These are phyloP conservation scores for Gallinago solitaria DNA, from an alignment of 2,797 vertebrate species.

Conservation along the genomic window DNA sequence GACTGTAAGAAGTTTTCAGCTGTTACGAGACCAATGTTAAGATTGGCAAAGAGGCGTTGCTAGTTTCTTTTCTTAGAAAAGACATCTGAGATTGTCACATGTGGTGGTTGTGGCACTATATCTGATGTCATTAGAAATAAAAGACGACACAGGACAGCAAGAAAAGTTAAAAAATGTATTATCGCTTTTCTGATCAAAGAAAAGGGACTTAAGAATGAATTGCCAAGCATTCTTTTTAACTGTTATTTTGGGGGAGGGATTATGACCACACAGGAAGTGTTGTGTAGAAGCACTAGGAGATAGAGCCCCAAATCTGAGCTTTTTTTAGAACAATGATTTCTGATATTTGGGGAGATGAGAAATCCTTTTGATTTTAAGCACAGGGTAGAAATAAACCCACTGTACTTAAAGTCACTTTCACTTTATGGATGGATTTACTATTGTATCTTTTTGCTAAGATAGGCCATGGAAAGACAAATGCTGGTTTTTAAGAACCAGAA, in stretches of 20 bases:
- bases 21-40: neutral
- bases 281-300: neutral
- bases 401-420: neutral
- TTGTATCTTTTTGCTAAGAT: neutral
- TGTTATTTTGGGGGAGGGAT: neutral
- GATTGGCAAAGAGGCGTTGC: neutral
- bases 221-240: neutral
- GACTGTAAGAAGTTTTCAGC: neutral
- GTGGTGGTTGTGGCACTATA: neutral
- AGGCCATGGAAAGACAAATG: neutral
- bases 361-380: neutral
- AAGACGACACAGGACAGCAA: neutral
- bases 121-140: neutral
- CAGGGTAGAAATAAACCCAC: neutral
- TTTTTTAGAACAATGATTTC: neutral
- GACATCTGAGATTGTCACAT: neutral
- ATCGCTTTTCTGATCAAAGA: neutral
- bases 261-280: fast-evolving
- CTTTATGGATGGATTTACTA: neutral
- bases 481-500: neutral
- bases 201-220: neutral
- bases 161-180: neutral
- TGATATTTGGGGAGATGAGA: neutral
- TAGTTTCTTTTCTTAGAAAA: neutral
- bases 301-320: neutral